Conservation (phyloP, 2,113 vertebrate genomes). For the Syngnathus typhle region DNA sequence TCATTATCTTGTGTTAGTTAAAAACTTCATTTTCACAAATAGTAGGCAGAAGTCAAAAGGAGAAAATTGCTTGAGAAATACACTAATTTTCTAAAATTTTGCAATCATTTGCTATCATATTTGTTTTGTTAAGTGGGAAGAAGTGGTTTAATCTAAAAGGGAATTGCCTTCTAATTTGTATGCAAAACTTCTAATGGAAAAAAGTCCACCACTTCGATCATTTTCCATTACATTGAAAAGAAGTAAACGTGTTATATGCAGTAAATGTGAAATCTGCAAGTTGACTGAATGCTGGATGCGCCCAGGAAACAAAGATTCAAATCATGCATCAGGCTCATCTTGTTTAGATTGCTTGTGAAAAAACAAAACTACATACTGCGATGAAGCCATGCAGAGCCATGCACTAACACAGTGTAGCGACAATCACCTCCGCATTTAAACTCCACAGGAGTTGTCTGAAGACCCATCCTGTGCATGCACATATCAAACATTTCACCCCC, state of each 20-base stretch:
- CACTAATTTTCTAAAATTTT: not conserved
- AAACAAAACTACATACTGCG: not conserved
- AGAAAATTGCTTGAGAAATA: not conserved
- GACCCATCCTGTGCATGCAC: too few species aligned
- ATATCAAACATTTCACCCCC: too few species aligned
- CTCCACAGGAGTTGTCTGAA: too few species aligned
- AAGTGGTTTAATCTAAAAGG: not conserved
- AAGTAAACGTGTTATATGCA: not conserved
- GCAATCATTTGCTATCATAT: not conserved
- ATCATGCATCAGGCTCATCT: constrained; percentile 24
- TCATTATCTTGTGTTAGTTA: not conserved
- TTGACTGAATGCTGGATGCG: constrained; percentile 42
- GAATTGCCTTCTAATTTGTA: not conserved
- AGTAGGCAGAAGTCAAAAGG: not conserved
- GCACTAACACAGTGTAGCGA: constrained; percentile 18
- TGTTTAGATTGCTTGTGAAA: constrained; percentile 13
- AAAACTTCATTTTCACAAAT: not conserved
- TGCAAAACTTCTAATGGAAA: too few species aligned
- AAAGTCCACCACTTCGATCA: not conserved
- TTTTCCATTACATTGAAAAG: not conserved
- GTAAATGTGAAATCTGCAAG: not conserved
- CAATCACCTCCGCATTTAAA: too few species aligned
- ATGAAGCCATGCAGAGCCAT: constrained; percentile 35
- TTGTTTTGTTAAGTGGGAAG: not conserved
- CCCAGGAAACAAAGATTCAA: not conserved